Conservation (phyloP, 2,113 vertebrate genomes). For the Excalfactoria chinensis region DNA sequence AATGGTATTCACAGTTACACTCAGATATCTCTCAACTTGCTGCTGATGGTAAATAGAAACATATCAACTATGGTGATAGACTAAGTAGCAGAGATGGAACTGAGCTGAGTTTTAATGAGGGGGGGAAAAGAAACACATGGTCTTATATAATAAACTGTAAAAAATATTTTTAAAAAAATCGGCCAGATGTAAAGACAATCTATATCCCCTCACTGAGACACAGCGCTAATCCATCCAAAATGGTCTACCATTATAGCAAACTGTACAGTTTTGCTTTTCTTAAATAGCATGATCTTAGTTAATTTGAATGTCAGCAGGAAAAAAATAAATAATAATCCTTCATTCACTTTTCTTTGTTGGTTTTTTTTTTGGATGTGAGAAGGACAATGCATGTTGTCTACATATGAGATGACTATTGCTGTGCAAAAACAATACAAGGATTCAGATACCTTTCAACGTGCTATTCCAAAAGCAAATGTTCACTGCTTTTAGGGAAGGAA, state of each 20-base stretch:
- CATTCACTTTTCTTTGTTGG: not conserved
- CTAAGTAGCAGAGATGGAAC: not conserved
- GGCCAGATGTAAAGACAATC: not conserved
- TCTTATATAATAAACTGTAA: not conserved
- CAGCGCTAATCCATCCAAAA: not conserved
- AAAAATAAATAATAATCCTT: not conserved
- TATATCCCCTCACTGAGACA: not conserved
- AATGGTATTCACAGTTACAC: not conserved
- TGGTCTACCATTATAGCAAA: not conserved
- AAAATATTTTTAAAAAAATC: not conserved
- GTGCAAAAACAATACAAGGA: not conserved
- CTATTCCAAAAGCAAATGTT: not conserved
- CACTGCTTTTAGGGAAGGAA: not conserved
- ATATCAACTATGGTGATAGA: not conserved
- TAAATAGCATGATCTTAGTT: not conserved
- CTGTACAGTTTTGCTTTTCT: not conserved
- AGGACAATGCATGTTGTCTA: not conserved
- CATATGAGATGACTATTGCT: not conserved
- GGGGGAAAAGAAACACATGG: not conserved
- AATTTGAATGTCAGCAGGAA: not conserved
- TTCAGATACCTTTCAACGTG: not conserved
- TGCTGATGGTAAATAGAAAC: not conserved
- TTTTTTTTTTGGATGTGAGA: not conserved
- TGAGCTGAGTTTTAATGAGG: not conserved
- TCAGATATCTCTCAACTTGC: not conserved